Evolutionary conservation across 2,113 vertebrate species (phyloP), one percentile per base, ranked within the genome.

Genomic region (Mormyrus lacerda): DNA sequence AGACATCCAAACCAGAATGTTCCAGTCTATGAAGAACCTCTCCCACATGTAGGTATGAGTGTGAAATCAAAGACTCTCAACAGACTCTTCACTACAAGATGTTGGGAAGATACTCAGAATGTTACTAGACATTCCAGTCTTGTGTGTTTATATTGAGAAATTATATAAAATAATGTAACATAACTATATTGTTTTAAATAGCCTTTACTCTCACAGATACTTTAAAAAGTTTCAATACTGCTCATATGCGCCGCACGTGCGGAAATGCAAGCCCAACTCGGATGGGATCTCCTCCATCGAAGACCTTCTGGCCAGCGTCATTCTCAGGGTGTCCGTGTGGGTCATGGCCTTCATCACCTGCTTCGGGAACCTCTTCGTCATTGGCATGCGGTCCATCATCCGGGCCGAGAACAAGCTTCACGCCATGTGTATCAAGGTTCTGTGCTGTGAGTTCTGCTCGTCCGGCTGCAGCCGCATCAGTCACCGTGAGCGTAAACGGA

Each of bases 231-330:
- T 98, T 94, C 95, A 95, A 85, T 97, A 97, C 89, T 97, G 96
- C 92, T 97, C 96, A 45, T 97, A 96, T 58, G 96, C 93, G 21
- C 95, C 96, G 51, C 97, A 96, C 10, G 94, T 97, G 73, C 92
- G 93, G 91, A 95, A 96, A 90, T 96, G 96, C 91, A 96, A 96
- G 91, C 96, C 96, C 91, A 95, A 96, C 94, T 97, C 95, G 39
- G 97, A 97, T 0, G 96, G 97, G 24, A 96, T 97, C 93, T 97
- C 97, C 50, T 97, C 96, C 76, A 96, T 97, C 90, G 97, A 97
- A 93, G 95, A 97, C 93, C 95, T 97, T 89, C 93, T 96, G 92
- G 96, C 97, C 79, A 97, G 95, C 93, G 89, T 92, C n/a, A 94
- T 97, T 90, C 96, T 98, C 89, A 94, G 96, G 65, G 95, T 97